Evolutionary conservation across 2,113 vertebrate species (phyloP), one percentile per base, ranked within the genome.

Genomic region (Marmota monax): DNA sequence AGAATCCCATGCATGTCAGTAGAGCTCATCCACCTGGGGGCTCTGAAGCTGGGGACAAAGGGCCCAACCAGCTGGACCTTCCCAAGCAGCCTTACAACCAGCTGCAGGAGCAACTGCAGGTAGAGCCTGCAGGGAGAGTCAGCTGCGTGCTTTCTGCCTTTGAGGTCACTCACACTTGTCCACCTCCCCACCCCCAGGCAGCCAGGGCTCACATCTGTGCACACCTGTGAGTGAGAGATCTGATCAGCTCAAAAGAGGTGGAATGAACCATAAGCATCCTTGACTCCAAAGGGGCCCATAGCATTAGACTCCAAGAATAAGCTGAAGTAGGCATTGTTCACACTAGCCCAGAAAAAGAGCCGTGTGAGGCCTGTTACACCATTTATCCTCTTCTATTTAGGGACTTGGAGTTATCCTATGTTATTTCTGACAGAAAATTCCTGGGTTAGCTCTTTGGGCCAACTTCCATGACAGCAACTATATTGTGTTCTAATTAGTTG

Each of bases 221-320:
- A 25, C 5, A 88, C 14, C 32, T 32, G 29, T 48, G 14, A 8
- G 29, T 32, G 14, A 1, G 7, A 58, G 88, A 88, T 48, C 82
- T 82, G 6, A 0, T 45, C 51, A 39, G 10, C 18, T 25, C 7
- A 14, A 67, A 69, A 51, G 58, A 70, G 32, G n/a, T 27, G 74
- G 67, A 51, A 84, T 39, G 58, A 70, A 80, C 56, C 63, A n/a
- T 2, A 10, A 93, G 51, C 58, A 45, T 39, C 53, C 56, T 17
- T n/a, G 48, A 72, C 65, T 61, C 27, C 45, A 67, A 70, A 56
- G 22, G 29, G 69, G 39, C 27, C 78, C 0, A 0, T 20, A 63
- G 83, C 42, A 77, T 73, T 63, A n/a, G 45, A 85, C 45, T 63
- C 42, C 56, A 17, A 58, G 77, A 94, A 79, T 69, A 94, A 92